Evolutionary conservation across 2,113 vertebrate genomes (phyloP).

Genomic region (Phyllostomus discolor): DNA sequence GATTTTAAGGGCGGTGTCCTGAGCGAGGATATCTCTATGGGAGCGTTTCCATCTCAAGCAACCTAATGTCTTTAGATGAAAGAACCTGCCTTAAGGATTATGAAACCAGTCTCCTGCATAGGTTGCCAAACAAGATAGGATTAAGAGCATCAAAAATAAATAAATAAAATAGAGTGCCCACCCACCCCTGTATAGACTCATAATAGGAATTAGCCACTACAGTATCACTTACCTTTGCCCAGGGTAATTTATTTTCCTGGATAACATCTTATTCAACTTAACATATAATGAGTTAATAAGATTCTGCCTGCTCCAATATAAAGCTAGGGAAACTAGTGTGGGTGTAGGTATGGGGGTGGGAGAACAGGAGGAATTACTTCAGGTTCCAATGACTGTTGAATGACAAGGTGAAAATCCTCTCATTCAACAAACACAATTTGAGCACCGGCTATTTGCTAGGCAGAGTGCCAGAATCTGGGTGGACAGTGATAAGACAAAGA

Average conservation of each 20-base stretch:
- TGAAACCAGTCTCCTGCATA: neutral
- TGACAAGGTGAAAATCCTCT: neutral
- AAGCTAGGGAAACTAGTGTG: neutral
- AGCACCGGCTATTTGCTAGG: neutral
- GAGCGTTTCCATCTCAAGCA: conserved; percentile 13
- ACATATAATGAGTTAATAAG: neutral
- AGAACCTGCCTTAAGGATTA: neutral
- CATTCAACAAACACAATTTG: neutral
- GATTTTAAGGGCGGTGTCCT: conserved; percentile 58
- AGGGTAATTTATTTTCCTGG: conserved; percentile 26
- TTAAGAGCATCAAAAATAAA: neutral
- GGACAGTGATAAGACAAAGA: neutral
- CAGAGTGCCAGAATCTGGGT: neutral
- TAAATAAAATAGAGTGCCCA: neutral
- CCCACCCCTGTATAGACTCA: neutral
- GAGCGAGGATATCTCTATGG: neutral
- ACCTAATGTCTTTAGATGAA: neutral
- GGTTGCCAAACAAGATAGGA: neutral
- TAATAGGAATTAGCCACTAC: neutral
- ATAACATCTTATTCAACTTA: neutral
- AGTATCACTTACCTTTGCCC: conserved; percentile 30
- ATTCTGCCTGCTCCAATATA: neutral
- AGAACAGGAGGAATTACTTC: neutral
- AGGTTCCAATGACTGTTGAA: neutral
- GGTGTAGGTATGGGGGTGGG: neutral